phyloP scores from a whole-genome alignment of 2,113 vertebrate genomes.

The Terrapene triunguis region DNA sequence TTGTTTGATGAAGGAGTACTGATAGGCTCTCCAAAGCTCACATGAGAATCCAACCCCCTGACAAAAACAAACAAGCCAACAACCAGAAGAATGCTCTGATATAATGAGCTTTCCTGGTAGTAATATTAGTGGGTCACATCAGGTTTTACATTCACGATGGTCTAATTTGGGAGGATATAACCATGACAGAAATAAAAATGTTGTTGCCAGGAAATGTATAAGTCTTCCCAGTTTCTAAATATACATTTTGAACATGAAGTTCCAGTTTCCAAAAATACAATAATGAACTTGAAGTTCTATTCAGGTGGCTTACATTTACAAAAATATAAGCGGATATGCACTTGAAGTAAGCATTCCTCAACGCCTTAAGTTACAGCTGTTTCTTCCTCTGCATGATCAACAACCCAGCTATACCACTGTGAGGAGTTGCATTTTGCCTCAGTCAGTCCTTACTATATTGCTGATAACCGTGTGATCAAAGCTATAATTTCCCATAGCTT shows the following conservation, averaged over 20 bases:
- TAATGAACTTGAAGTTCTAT: not conserved
- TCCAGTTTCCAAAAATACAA: not conserved
- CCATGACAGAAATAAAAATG: not conserved
- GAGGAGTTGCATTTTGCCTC: not conserved
- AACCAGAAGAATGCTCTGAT: not conserved
- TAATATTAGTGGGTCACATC: not conserved
- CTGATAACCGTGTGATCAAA: not conserved
- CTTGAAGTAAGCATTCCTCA: not conserved
- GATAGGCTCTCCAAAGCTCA: not conserved
- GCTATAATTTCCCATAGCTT: not conserved
- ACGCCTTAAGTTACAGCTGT: rapidly evolving
- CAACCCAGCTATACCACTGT: not conserved
- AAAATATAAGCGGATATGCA: not conserved
- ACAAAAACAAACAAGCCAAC: not conserved
- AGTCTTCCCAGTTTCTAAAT: constrained; percentile 4
- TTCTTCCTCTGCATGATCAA: not conserved
- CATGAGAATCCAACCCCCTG: not conserved
- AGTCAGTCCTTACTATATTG: not conserved
- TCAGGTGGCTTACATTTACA: not conserved
- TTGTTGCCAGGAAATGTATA: not conserved
- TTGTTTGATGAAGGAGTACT: not conserved
- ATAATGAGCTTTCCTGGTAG: not conserved
- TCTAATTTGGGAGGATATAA: not conserved
- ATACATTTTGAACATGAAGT: not conserved
- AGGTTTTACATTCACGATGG: not conserved